Percentiles rank a stretch among this genome's conserved stretches.
phyloP scores from a whole-genome alignment of 2,113 vertebrate genomes.

The Podilymbus podiceps region DNA sequence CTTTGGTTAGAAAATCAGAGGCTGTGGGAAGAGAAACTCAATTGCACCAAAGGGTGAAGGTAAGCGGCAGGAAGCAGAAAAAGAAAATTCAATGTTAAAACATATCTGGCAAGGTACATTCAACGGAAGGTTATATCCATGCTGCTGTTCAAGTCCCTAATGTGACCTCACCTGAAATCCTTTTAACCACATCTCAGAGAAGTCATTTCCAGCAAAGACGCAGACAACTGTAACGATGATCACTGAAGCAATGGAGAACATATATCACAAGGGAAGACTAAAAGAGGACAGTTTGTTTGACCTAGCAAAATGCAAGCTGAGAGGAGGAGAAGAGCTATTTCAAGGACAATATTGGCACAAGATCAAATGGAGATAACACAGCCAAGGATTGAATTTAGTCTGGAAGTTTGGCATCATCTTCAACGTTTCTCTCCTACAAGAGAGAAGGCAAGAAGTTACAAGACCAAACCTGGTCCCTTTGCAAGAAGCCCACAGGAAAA shows the following conservation, averaged over 20 bases:
- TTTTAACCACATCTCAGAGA: background rate
- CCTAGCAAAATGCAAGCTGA: background rate
- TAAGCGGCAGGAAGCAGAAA: background rate
- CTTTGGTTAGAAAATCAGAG: background rate
- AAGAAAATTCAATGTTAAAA: background rate
- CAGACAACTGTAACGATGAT: background rate
- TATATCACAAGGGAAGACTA: background rate
- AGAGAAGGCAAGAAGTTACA: background rate
- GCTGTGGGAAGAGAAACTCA: background rate
- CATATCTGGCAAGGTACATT: background rate
- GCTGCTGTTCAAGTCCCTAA: background rate
- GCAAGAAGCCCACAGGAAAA: background rate
- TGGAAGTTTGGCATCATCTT: background rate
- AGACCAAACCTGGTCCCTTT: background rate
- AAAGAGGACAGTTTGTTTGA: constrained; percentile 1
- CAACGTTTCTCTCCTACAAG: background rate
- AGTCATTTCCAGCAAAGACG: background rate
- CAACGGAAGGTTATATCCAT: background rate
- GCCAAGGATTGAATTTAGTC: background rate
- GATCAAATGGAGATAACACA: background rate
- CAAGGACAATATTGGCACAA: background rate
- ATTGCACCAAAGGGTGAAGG: background rate
- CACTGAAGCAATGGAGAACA: background rate
- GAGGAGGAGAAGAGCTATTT: background rate
- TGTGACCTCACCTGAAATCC: background rate